Base-by-base conservation (phyloP, 2,113 vertebrate species). In the Ursus arctos region DNA sequence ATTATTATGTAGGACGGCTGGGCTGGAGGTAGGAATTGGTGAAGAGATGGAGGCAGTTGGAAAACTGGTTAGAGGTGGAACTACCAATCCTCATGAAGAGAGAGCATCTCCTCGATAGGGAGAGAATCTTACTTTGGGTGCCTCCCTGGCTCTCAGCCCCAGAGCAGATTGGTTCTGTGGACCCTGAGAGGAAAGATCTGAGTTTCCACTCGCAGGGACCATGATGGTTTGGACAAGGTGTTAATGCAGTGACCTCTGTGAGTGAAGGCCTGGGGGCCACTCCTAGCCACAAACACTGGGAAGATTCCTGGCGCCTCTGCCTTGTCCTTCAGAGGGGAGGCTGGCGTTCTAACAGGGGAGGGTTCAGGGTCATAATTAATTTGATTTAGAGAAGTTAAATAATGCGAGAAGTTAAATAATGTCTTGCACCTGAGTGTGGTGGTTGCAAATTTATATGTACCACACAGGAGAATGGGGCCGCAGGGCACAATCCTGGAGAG, bases 381-480 rank as follows among this genome's bases (percentile, higher is more conserved):
- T 67, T 71, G 85, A 91, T 71, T 95, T 77, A 89, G 53, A 83
- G 89, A 92, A 31, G 76, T 69, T 95, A 80, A 92, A 69, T 72
- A 86, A 89, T 40, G 63, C 2, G 1, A 36, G 67, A 36, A 69
- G 67, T 69, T 69, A 21, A 8, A 18, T 33, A 36, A 49, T 76
- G 43, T 92, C 83, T 94, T 86, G 6, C 91, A 26, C n/a, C 36
- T 53, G 69, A 74, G 51, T 43, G 6, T 19, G 7, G 21, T 77
- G 87, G 36, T 40, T 89, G 33, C 13, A 96, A 40, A 84, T 85
- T 61, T 43, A 79, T 74, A 82, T 16, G 28, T 33, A 59, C 36
- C 5, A 10, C 13, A 21, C 24, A 15, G 51, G 93, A 59, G 53
- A 79, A 82, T 82, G 87, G 55, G 84, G 55, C 77, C 59, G 0